Conservation (phyloP, 2,888 invertebrate species). For the Agrotis exclamationis region DNA sequence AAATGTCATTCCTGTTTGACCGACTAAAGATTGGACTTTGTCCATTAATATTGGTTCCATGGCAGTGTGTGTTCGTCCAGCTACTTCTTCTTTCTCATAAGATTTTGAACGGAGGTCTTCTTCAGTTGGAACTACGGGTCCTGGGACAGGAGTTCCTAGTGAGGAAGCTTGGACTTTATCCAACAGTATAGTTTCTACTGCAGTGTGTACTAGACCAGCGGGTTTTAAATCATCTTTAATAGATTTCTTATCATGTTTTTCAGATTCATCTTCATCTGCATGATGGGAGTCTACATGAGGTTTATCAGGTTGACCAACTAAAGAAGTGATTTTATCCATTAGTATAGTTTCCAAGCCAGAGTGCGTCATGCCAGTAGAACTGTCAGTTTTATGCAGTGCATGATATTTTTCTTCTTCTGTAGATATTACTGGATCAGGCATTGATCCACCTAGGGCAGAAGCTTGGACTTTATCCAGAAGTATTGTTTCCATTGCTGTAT, state of each 20-base stretch:
- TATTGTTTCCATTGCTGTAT: slow-evolving; percentile 52
- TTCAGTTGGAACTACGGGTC: slow-evolving; percentile 24
- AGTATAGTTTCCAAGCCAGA: slow-evolving; percentile 89
- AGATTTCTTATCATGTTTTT: slow-evolving; percentile 19
- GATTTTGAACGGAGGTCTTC: slow-evolving; percentile 13
- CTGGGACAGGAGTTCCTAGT: slow-evolving; percentile 31
- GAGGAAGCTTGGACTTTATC: slow-evolving; percentile 46
- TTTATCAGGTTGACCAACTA: slow-evolving; percentile 43
- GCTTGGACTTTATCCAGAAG: slow-evolving; percentile 61
- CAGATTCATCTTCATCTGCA: slow-evolving; percentile 22
- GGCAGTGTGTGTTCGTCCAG: slow-evolving; percentile 41
- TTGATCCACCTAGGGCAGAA: slow-evolving; percentile 43
- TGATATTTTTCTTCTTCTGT: slow-evolving; percentile 28
- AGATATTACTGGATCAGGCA: slow-evolving; percentile 47
- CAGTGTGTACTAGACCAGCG: slow-evolving; percentile 64
- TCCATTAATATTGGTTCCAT: slow-evolving; percentile 58
- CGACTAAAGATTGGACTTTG: slow-evolving; percentile 58
- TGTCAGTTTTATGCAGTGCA: slow-evolving; percentile 41
- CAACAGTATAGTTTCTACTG: slow-evolving; percentile 51
- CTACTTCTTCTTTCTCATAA: slow-evolving; percentile 26
- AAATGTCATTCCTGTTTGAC: slow-evolving; percentile 53
- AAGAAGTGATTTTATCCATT: slow-evolving; percentile 85
- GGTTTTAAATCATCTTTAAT: slow-evolving; percentile 54
- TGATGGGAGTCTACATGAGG: slow-evolving; percentile 38
- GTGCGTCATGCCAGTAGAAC: slow-evolving; percentile 79